phyloP scores from a whole-genome alignment of 1,140 invertebrate genomes.

The Pogonognathellus flavescens region DNA sequence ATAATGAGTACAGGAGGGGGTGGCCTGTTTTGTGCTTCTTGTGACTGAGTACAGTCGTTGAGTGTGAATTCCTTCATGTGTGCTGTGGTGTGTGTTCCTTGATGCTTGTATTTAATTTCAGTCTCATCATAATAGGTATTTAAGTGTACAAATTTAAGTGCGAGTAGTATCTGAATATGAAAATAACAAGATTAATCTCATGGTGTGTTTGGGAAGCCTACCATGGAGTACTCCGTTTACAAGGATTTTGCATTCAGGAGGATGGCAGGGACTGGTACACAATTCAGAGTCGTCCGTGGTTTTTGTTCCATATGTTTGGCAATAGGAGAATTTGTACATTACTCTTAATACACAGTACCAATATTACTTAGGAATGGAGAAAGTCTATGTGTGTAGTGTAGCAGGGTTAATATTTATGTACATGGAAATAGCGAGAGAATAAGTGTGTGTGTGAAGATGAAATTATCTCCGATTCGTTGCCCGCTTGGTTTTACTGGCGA shows the following conservation, averaged over 20 bases:
- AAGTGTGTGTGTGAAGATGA: slow-evolving; percentile 35
- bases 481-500: not conserved
- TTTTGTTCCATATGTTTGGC: not conserved
- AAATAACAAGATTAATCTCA: too few species aligned
- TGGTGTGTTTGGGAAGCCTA: too few species aligned
- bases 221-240: not conserved
- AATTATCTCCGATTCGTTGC: slow-evolving; percentile 34
- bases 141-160: too few species aligned
- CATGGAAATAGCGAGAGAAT: not conserved
- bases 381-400: slow-evolving; percentile 2
- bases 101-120: too few species aligned
- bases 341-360: too few species aligned
- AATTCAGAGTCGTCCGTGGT: not conserved
- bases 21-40: not conserved
- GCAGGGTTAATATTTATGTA: not conserved
- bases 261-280: not conserved
- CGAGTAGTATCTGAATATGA: too few species aligned
- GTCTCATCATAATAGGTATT: too few species aligned
- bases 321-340: not conserved
- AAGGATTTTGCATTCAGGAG: not conserved
- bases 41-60: too few species aligned
- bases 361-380: not conserved
- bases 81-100: too few species aligned
- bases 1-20: not conserved
- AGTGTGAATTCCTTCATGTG: not conserved